Percentiles rank a stretch among this genome's conserved stretches.
phyloP scores from a whole-genome alignment of 2,797 vertebrate genomes.

The Rhinogobio ventralis region DNA sequence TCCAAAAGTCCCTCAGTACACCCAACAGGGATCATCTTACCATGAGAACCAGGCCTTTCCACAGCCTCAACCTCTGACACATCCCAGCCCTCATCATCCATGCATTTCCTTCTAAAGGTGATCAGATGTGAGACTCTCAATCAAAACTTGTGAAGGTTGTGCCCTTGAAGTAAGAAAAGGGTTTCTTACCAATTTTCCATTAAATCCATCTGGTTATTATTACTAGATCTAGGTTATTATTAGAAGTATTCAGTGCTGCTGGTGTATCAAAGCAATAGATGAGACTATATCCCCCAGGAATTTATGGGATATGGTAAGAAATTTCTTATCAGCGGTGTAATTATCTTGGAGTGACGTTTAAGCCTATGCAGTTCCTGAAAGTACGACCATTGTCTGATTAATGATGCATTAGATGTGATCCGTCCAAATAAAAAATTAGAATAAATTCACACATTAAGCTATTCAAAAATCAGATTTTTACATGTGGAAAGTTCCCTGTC shows the following conservation, averaged over 20 bases:
- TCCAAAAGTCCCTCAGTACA: slow-evolving; percentile 50
- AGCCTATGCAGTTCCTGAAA: slow-evolving; percentile 29
- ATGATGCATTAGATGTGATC: background rate
- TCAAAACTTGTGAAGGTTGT: slow-evolving; percentile 66
- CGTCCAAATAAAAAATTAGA: background rate
- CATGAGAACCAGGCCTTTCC: slow-evolving; percentile 31
- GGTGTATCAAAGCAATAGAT: slow-evolving; percentile 66
- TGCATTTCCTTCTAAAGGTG: slow-evolving; percentile 22
- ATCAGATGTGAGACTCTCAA: slow-evolving; percentile 51
- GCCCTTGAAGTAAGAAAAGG: slow-evolving; percentile 65
- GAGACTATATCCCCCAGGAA: slow-evolving; percentile 2
- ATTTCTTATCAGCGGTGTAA: background rate
- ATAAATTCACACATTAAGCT: background rate
- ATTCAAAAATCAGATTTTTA: background rate
- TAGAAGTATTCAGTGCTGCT: slow-evolving; percentile 63
- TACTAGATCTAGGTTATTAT: slow-evolving; percentile 61
- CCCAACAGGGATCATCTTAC: slow-evolving; percentile 44
- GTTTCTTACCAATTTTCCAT: slow-evolving; percentile 68
- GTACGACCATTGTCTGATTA: background rate
- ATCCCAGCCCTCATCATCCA: background rate
- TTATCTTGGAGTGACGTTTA: slow-evolving; percentile 21
- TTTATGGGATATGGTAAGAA: slow-evolving; percentile 21
- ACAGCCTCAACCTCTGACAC: slow-evolving; percentile 19
- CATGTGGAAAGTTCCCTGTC: slow-evolving; percentile 42
- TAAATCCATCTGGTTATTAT: slow-evolving; percentile 74